A percentile compares a stretch with the other conserved stretches of the same genome.
Conservation (phyloP, 2,113 vertebrate genomes). For the Myotis yumanensis region DNA sequence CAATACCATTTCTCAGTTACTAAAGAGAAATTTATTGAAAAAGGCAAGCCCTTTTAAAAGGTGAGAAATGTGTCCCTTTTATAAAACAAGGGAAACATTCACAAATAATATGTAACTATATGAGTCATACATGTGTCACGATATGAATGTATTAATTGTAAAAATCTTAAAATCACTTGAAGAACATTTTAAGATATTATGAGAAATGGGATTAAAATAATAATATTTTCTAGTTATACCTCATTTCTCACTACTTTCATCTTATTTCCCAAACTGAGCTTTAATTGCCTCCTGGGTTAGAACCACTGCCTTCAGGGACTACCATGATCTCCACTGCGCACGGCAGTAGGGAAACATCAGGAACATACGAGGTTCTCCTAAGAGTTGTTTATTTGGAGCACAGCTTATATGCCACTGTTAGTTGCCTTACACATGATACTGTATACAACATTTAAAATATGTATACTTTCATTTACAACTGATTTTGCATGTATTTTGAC, state of each 20-base stretch:
- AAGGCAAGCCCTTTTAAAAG: not conserved
- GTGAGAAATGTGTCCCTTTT: not conserved
- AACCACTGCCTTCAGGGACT: not conserved
- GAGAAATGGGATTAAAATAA: not conserved
- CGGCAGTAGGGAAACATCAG: not conserved
- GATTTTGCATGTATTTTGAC: not conserved
- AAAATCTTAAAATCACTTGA: not conserved
- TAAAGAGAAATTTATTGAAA: slow-evolving; percentile 20
- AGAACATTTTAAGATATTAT: not conserved
- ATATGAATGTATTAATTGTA: not conserved
- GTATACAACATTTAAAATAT: not conserved
- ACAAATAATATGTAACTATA: not conserved
- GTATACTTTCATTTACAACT: not conserved
- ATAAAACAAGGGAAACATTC: not conserved
- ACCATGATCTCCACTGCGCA: not conserved
- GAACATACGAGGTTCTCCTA: not conserved
- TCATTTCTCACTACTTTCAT: not conserved
- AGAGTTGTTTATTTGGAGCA: not conserved
- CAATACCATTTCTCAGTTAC: slow-evolving; percentile 1
- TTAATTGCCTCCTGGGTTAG: not conserved
- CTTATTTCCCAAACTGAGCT: not conserved
- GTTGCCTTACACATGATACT: not conserved
- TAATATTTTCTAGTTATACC: not conserved
- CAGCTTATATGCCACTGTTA: not conserved
- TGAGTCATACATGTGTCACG: not conserved